These are phyloP conservation scores for Brachyptera putata DNA, from an alignment of 2,888 invertebrate genomes.

Conservation along the genomic window DNA sequence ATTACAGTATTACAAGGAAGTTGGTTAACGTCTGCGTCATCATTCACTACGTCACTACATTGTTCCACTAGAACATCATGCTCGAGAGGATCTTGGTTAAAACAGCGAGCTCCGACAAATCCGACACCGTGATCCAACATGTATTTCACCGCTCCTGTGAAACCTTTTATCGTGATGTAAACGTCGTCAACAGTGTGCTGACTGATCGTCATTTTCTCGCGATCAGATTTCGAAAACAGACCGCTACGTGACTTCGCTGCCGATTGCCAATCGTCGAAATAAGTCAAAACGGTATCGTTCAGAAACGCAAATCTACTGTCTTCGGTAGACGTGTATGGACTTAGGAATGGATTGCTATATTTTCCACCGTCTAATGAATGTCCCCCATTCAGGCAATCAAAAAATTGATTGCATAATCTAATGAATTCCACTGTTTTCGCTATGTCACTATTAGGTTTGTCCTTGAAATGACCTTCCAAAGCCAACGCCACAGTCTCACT, in stretches of 20 bases:
- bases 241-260: too few species aligned
- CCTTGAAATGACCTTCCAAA: not conserved
- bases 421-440: conserved; percentile 2
- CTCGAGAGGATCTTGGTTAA: conserved; percentile 3
- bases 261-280: too few species aligned
- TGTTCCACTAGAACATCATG: conserved; percentile 8
- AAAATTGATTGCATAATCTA: not conserved
- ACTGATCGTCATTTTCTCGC: not conserved
- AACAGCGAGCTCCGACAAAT: not conserved
- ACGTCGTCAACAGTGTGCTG: not conserved
- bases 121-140: not conserved
- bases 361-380: not conserved
- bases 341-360: not conserved
- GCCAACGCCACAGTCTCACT: conserved; percentile 6
- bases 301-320: not conserved
- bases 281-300: too few species aligned
- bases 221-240: too few species aligned
- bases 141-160: not conserved
- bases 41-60: not conserved
- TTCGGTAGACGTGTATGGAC: not conserved
- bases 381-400: not conserved
- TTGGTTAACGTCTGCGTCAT: too few species aligned
- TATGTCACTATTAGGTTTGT: not conserved
- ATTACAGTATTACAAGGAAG: too few species aligned
- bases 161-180: not conserved